Evolutionary conservation across 92 coral and sea anemone genomes (phyloP).

Genomic region (Zoanthus solanderi): DNA sequence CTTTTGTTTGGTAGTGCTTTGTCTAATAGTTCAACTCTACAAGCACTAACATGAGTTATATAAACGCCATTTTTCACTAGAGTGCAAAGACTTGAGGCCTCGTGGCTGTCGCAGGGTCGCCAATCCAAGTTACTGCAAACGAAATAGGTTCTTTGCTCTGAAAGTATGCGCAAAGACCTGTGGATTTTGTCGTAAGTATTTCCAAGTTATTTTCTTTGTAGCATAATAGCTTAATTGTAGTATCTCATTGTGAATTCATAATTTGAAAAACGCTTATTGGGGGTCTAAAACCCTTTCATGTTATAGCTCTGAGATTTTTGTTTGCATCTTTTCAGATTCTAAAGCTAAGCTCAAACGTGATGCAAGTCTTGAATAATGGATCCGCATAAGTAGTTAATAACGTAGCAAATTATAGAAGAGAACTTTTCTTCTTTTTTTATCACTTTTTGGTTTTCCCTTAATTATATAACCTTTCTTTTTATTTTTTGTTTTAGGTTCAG

Average conservation of each 20-base stretch:
- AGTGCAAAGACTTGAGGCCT: conserved; percentile 27
- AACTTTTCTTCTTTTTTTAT: background rate
- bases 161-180: conserved; percentile 42
- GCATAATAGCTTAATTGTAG: background rate
- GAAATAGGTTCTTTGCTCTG: conserved; percentile 33
- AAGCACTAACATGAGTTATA: no score
- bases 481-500: background rate
- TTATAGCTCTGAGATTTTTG: no score
- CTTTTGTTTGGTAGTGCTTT: no score
- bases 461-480: background rate
- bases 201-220: no score
- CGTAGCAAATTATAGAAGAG: background rate
- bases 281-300: no score
- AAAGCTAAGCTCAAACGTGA: no score
- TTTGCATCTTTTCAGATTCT: no score
- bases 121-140: conserved; percentile 30
- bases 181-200: conserved; percentile 37
- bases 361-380: no score
- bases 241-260: no score
- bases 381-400: no score
- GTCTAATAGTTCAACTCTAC: no score
- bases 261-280: no score
- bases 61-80: background rate
- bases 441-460: background rate
- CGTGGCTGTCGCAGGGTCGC: conserved; percentile 35